Base-by-base conservation (phyloP, 1,140 invertebrate species). In the Mesaphorura yosii region DNA sequence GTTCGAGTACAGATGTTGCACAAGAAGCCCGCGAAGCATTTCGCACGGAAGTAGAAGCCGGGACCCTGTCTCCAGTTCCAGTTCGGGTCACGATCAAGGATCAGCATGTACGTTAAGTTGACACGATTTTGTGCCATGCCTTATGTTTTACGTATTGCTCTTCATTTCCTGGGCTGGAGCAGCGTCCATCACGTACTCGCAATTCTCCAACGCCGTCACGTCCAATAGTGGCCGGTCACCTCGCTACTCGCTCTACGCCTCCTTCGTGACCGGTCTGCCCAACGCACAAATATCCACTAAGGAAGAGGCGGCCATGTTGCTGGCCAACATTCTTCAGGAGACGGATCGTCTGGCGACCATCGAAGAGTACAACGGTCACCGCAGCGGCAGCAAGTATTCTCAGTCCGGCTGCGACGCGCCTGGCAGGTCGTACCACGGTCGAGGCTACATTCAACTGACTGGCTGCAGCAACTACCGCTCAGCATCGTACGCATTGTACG, bases 401-500 rank as follows among this genome's bases (percentile, higher is more conserved):
- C n/a, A n/a, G n/a, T n/a, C n/a, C n/a, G n/a, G n/a, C n/a, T 60
- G 59, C 40, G 59, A 60, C 29, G 15, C 10, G 10, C 45, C 37
- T 10, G 53, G 55, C 12, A 54, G 51, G 23, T 27, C 34, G 15
- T 60, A 60, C 48, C 57, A 57, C 20, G 59, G 59, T 3, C 28
- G 59, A n/a, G 59, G 59, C 4, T 60, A 56, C 48, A 60, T 57
- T 42, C 55, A 57, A n/a, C 27, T 57, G 25, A 52, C 31, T 5
- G 52, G 55, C 50, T 57, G 55, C 23, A 48, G 49, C 50, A 57
- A 57, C 25, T 58, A 58, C 51, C 26, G 56, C 20, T 38, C 47
- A 14, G 55, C 55, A 6, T 57, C 55, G 17, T 41, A 42, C 29
- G 49, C 48, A 19, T 28, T 57, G 17, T 57, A 57, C 17, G 49